Conservation (phyloP, 2,888 invertebrate species). For the Prosapia bicincta region DNA sequence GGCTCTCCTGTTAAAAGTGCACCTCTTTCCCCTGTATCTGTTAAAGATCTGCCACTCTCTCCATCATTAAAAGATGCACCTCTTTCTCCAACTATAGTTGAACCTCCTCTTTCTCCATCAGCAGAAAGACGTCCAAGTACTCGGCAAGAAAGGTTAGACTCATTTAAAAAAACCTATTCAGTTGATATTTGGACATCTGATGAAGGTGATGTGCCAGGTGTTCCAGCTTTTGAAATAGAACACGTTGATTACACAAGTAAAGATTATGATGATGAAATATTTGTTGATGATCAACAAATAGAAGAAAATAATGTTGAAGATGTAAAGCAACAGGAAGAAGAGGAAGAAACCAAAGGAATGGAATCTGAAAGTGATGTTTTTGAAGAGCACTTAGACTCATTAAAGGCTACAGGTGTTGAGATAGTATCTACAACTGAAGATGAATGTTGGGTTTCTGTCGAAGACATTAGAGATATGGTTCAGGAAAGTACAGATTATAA, state of each 20-base stretch:
- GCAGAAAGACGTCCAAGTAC: conserved; percentile 41
- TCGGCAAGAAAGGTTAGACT: conserved; percentile 41
- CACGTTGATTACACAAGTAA: conserved; percentile 33
- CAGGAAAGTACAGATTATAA: conserved; percentile 17
- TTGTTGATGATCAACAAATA: conserved; percentile 13
- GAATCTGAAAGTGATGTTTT: conserved; percentile 16
- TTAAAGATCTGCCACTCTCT: conserved; percentile 12
- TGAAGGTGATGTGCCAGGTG: conserved; percentile 37
- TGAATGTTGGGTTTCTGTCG: conserved; percentile 33
- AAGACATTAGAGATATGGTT: conserved; percentile 43
- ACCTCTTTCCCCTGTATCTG: conserved; percentile 15
- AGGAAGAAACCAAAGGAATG: conserved; percentile 20
- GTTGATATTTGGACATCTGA: conserved; percentile 41
- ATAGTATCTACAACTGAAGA: conserved; percentile 28
- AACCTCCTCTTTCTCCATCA: conserved; percentile 28
- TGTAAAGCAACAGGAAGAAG: conserved; percentile 44
- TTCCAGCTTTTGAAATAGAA: conserved; percentile 35
- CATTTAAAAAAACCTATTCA: conserved; percentile 42
- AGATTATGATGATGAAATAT: conserved; percentile 36
- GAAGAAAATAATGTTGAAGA: conserved; percentile 49
- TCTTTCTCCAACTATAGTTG: conserved; percentile 23
- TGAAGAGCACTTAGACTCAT: conserved; percentile 9
- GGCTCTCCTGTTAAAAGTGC: conserved; percentile 8
- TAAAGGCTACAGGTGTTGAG: conserved; percentile 25
- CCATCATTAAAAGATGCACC: conserved; percentile 22